Conservation (phyloP, 1,140 invertebrate genomes). For the Drosophila neocordata region DNA sequence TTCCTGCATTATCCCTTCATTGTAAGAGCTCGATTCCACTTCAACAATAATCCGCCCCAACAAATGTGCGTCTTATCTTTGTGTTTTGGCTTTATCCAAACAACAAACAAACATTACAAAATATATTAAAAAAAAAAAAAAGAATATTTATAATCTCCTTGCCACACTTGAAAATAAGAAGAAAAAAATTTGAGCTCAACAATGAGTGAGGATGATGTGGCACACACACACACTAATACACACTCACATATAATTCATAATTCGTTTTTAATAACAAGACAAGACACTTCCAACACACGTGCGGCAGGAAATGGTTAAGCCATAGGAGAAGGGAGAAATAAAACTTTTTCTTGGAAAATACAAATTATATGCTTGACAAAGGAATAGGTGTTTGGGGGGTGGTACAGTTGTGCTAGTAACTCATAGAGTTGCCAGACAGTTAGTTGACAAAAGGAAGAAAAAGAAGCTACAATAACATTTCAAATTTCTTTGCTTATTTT, state of each 20-base stretch:
- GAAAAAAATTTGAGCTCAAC: slow-evolving; percentile 26
- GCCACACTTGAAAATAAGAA: slow-evolving; percentile 31
- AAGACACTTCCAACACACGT: slow-evolving; percentile 38
- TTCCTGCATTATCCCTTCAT: slow-evolving; percentile 20
- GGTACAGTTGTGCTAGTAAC: slow-evolving; percentile 44
- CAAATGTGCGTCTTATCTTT: slow-evolving; percentile 69
- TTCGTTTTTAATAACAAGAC: slow-evolving; percentile 75
- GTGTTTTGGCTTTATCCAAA: slow-evolving; percentile 50
- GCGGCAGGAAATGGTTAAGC: slow-evolving; percentile 19
- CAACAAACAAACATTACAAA: slow-evolving; percentile 20
- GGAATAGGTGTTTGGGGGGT: background rate
- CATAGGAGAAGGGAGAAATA: background rate
- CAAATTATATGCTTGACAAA: background rate
- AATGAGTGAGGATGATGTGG: slow-evolving; percentile 33
- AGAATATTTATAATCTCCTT: slow-evolving; percentile 42
- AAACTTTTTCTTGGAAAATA: slow-evolving; percentile 20
- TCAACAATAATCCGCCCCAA: slow-evolving; percentile 54
- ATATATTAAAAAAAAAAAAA: no score
- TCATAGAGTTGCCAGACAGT: slow-evolving; percentile 47
- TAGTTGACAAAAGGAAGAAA: background rate
- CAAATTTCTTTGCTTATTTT: background rate
- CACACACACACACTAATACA: slow-evolving; percentile 27
- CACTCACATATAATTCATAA: slow-evolving; percentile 66
- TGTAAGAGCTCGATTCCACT: background rate
- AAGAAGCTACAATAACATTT: slow-evolving; percentile 9